These are phyloP conservation scores for Lindbergichthys nudifrons DNA, from an alignment of 2,797 vertebrate species.

Conservation along the genomic window DNA sequence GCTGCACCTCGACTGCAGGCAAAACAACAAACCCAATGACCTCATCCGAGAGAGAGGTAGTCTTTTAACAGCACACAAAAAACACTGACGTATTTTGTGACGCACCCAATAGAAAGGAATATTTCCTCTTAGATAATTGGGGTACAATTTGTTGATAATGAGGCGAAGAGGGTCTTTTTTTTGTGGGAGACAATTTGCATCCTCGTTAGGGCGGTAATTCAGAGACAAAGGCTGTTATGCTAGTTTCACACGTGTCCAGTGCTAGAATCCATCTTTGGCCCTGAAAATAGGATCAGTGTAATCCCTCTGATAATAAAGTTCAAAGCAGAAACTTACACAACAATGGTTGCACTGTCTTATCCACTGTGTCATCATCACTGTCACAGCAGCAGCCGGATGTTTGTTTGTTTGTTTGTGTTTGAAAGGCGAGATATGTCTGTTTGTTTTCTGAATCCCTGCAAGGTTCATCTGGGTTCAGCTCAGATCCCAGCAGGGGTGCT, in stretches of 20 bases:
- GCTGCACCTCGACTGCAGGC: conserved; percentile 43
- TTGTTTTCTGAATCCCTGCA: conserved; percentile 42
- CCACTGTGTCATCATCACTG: conserved; percentile 4
- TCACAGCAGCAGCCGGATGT: background rate
- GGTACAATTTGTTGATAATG: conserved; percentile 53
- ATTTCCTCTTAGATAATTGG: conserved; percentile 60
- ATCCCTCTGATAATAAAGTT: background rate
- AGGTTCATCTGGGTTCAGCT: conserved; percentile 64
- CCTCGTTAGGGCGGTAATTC: conserved; percentile 60
- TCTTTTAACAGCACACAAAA: conserved; percentile 55
- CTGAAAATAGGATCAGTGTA: conserved; percentile 8
- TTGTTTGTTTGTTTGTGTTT: conserved; percentile 20
- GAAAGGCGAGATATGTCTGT: conserved; percentile 16
- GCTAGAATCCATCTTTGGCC: conserved; percentile 28
- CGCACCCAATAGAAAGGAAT: conserved; percentile 52
- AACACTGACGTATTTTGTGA: conserved; percentile 56
- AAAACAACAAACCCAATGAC: conserved; percentile 57
- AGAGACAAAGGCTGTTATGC: conserved; percentile 37
- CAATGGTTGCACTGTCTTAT: background rate
- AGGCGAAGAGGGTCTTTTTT: conserved; percentile 32
- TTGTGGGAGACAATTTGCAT: conserved; percentile 16
- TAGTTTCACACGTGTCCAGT: conserved; percentile 10
- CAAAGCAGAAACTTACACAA: background rate
- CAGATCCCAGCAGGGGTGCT: conserved; percentile 70
- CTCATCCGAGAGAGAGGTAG: conserved; percentile 24